A percentile compares a stretch with the other conserved stretches of the same genome.
Evolutionary conservation across 2,797 vertebrate species (phyloP).

Genomic region (Ispidina lecontei): DNA sequence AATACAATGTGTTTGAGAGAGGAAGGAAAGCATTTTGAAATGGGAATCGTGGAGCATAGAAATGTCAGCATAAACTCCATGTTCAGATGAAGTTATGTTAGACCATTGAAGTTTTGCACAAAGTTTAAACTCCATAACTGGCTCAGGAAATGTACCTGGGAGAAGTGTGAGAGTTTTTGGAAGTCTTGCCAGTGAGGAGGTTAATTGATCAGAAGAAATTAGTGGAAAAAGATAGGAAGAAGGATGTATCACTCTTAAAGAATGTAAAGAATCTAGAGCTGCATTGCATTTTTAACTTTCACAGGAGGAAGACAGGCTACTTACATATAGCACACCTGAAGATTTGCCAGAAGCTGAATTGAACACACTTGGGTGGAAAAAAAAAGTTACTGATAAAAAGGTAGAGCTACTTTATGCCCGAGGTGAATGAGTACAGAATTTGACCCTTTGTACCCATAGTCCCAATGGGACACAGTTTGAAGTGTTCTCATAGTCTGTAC

Average conservation of each 20-base stretch:
- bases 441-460: neutral
- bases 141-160: neutral
- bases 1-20: neutral
- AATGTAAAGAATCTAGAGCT: neutral
- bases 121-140: neutral
- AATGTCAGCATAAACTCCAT: neutral
- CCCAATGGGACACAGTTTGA: neutral
- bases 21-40: neutral
- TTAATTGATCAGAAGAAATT: neutral
- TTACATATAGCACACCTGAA: neutral
- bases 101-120: fast-evolving
- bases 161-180: neutral
- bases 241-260: neutral
- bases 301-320: neutral
- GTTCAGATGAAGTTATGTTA: neutral
- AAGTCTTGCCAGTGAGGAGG: neutral
- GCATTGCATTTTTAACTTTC: neutral
- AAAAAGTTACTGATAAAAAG: neutral
- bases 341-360: neutral
- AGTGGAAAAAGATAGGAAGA: neutral
- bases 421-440: neutral
- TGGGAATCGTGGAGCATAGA: neutral
- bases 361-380: neutral
- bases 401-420: neutral
- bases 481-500: neutral